Base-by-base conservation (phyloP, 2,888 invertebrate species). In the Temnothorax unifasciatus region DNA sequence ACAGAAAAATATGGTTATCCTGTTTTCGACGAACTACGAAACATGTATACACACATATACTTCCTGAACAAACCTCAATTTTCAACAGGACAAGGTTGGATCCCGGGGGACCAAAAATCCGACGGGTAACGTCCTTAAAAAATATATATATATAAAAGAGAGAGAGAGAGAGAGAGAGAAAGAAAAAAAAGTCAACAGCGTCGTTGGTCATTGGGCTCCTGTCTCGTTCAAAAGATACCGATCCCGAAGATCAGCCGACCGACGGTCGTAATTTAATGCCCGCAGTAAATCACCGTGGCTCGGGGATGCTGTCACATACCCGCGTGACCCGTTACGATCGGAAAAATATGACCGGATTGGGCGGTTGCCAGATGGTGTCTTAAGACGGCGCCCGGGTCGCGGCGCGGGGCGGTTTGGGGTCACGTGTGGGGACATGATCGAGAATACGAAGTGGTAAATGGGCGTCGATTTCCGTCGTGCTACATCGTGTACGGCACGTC, bases 321-420 rank as follows among this genome's bases (percentile, higher is more conserved):
- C 64, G 61, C 77, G 86, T 84, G 85, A 75, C 71, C 83, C 75
- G 76, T 83, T 64, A 63, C 83, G 84, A 85, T 87, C 57, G 83
- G 79, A 85, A 86, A 89, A 89, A 90, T 89, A 89, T 88, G 84
- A 82, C 54, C 85, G 86, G 82, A 82, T 88, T 77, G 87, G 85
- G 29, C n/a, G 68, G 73, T 41, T 71, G 83, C 66, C 66, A 81
- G 75, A 76, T 82, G 54, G 81, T 82, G 73, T 85, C 84, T 89
- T 68, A 63, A 81, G 75, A 73, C 25, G 66, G 44, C 25, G 47
- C 21, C 44, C 18, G 63, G 61, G 44, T 41, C 54, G 71, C 34
- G 77, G 59, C 41, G 50, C 52, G 77, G 11, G 29, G 38, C 21
- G 74, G 15, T n/a, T 29, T 63, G 50, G 59, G 61, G 77, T 77